Evolutionary conservation across 2,797 vertebrate genomes (phyloP).

Genomic region (Lophotriccus pileatus): DNA sequence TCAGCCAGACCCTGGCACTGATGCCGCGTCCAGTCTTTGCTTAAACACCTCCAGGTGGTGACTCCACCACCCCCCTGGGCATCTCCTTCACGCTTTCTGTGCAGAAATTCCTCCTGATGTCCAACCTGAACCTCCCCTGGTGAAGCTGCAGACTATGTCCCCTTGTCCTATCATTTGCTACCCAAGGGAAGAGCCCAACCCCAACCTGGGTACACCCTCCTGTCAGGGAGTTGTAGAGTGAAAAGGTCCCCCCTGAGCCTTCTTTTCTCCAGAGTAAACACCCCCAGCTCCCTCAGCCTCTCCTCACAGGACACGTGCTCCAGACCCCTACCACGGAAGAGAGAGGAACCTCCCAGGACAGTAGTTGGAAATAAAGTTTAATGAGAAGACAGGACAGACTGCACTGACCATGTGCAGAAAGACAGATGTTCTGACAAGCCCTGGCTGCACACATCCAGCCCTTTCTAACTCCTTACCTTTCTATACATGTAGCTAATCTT

Average conservation of each 20-base stretch:
- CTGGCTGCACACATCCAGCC: background rate
- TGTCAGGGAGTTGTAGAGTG: background rate
- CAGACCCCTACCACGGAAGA: background rate
- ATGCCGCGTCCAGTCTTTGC: background rate
- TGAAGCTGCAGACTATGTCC: no score
- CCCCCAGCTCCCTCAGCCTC: background rate
- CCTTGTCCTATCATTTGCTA: background rate
- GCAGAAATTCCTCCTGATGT: background rate
- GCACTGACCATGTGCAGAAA: background rate
- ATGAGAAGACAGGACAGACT: background rate
- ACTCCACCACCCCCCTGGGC: background rate
- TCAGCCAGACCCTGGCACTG: background rate
- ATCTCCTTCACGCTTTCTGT: background rate
- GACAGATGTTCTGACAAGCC: background rate
- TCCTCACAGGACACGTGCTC: background rate
- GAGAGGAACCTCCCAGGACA: background rate
- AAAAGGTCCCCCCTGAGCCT: background rate
- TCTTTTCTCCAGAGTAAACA: background rate
- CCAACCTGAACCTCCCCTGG: background rate
- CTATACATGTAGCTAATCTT: background rate
- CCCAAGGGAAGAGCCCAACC: background rate
- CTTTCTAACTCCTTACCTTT: background rate
- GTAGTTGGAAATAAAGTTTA: background rate
- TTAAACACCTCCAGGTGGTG: background rate
- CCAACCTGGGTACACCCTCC: background rate